phyloP scores from a whole-genome alignment of 2,113 vertebrate genomes.

The Python bivittatus region DNA sequence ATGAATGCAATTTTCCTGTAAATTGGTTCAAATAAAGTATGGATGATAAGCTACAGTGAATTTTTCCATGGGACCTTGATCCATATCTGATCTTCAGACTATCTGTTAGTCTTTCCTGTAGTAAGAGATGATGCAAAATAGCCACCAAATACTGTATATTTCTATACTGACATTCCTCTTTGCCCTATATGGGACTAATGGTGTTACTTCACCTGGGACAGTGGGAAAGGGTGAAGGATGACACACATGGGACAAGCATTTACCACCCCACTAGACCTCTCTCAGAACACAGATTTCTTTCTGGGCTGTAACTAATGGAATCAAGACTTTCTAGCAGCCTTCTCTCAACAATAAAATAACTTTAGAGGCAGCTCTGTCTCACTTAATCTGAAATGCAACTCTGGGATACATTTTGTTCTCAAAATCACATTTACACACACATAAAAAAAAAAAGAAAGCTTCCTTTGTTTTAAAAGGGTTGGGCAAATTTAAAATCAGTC shows the following conservation, averaged over 20 bases:
- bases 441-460: not conserved
- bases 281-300: not conserved
- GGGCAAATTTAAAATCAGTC: constrained; percentile 43
- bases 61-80: not conserved
- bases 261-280: not conserved
- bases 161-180: not conserved
- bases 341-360: not conserved
- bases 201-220: not conserved
- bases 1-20: not conserved
- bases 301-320: not conserved
- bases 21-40: not conserved
- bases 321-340: not conserved
- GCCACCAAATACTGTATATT: not conserved
- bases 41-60: not conserved
- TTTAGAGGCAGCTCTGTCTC: not conserved
- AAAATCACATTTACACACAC: constrained; percentile 1
- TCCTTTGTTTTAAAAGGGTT: constrained; percentile 17
- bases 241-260: not conserved
- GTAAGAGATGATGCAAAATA: not conserved
- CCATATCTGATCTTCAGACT: not conserved
- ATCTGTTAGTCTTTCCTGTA: not conserved
- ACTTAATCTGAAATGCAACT: not conserved
- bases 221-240: not conserved
- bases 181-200: not conserved
- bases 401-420: constrained; percentile 25